Conservation (phyloP, 2,888 invertebrate genomes). For the Lycaena phlaeas region DNA sequence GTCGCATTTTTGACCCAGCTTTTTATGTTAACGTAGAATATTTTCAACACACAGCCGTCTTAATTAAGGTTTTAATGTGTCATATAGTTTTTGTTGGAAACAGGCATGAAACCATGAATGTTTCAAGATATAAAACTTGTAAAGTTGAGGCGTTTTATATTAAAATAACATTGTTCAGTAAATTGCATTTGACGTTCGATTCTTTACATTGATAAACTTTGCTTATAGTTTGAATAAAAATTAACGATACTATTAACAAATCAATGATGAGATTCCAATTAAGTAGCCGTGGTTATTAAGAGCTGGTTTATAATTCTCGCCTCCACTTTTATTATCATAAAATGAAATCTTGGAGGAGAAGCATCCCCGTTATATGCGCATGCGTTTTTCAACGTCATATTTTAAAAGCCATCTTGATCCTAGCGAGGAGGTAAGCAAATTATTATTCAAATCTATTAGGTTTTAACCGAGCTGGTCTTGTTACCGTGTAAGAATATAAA, state of each 20-base stretch:
- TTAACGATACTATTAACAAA: slow-evolving; percentile 58
- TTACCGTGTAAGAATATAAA: neutral
- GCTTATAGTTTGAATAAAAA: slow-evolving; percentile 42
- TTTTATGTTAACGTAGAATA: too few relatives aligned
- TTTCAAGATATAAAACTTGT: too few relatives aligned
- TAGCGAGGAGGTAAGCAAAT: slow-evolving; percentile 9
- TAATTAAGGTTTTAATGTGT: too few relatives aligned
- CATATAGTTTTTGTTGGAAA: too few relatives aligned
- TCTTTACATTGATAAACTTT: slow-evolving; percentile 33
- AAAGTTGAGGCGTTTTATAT: too few relatives aligned
- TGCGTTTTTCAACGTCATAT: slow-evolving; percentile 13
- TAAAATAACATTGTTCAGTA: too few relatives aligned
- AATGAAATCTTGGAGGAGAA: slow-evolving; percentile 49
- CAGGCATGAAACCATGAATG: too few relatives aligned
- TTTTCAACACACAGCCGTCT: too few relatives aligned
- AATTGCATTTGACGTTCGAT: slow-evolving; percentile 23
- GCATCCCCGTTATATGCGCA: slow-evolving; percentile 19
- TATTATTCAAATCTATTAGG: slow-evolving; percentile 9
- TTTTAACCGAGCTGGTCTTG: neutral
- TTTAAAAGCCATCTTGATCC: slow-evolving; percentile 13
- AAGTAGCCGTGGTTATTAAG: slow-evolving; percentile 48
- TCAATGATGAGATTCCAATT: slow-evolving; percentile 58
- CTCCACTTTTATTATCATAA: slow-evolving; percentile 43
- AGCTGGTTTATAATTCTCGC: slow-evolving; percentile 40
- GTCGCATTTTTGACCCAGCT: too few relatives aligned